Conservation (phyloP, 2,797 vertebrate species). For the Tapirus indicus region DNA sequence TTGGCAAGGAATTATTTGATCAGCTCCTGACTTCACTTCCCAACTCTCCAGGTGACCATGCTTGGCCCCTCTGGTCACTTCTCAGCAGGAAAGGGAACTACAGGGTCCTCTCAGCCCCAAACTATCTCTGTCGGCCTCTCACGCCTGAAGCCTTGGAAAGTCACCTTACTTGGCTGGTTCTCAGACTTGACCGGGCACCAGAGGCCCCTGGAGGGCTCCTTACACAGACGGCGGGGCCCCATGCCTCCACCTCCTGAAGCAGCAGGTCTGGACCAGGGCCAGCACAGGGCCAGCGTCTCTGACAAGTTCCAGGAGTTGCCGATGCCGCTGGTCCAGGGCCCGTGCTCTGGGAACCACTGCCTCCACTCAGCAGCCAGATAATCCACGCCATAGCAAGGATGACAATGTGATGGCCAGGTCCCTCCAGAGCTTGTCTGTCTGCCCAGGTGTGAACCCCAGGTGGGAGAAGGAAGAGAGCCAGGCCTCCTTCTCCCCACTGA, state of each 20-base stretch:
- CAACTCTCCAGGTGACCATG: neutral
- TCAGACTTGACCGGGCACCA: fast-evolving
- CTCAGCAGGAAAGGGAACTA: neutral
- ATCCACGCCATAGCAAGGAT: neutral
- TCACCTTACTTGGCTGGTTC: neutral
- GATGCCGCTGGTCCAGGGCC: neutral
- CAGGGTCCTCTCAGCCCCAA: neutral
- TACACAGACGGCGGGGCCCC: neutral
- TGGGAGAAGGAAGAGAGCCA: no score
- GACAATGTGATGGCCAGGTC: fast-evolving
- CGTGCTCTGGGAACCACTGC: neutral
- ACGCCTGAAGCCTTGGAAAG: neutral
- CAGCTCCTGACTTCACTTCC: neutral
- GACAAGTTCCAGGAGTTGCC: neutral
- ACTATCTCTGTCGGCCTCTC: neutral
- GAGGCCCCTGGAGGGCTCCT: neutral
- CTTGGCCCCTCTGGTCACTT: neutral
- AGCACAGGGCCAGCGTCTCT: neutral
- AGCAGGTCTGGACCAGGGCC: neutral
- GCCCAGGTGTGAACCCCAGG: no score
- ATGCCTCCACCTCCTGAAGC: no score
- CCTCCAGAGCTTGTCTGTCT: neutral
- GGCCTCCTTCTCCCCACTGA: fast-evolving
- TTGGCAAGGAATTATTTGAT: fast-evolving
- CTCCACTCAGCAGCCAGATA: neutral